Percentiles rank a stretch among this genome's conserved stretches.
phyloP scores from a whole-genome alignment of 2,888 invertebrate species.

The Hypercompe scribonia region DNA sequence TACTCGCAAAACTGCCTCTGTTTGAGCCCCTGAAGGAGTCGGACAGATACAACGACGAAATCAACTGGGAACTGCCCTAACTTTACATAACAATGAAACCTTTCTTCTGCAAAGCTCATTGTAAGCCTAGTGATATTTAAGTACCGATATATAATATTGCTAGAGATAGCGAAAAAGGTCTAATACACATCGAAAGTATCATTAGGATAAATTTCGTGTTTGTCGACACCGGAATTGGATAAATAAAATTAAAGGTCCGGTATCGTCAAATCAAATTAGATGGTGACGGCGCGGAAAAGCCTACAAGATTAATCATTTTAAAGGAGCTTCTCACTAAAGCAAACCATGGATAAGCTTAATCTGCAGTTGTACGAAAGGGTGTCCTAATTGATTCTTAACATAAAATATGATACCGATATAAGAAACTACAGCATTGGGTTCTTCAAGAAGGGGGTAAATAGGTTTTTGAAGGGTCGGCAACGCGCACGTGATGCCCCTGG shows the following conservation, averaged over 20 bases:
- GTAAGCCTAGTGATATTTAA: slow-evolving; percentile 11
- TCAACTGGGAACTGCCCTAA: slow-evolving; percentile 89
- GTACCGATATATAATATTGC: slow-evolving; percentile 6
- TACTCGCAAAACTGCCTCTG: slow-evolving; percentile 75
- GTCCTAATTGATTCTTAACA: background rate
- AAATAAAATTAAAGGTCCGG: background rate
- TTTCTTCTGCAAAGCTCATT: slow-evolving; percentile 20
- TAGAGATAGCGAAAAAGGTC: background rate
- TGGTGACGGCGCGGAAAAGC: background rate
- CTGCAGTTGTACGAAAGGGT: background rate
- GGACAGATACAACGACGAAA: slow-evolving; percentile 88
- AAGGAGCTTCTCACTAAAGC: background rate
- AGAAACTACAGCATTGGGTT: too few relatives aligned
- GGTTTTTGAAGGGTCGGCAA: too few relatives aligned
- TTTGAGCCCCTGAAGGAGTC: slow-evolving; percentile 83
- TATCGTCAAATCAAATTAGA: background rate
- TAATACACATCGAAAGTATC: slow-evolving; percentile 2
- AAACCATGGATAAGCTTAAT: background rate
- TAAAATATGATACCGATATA: background rate
- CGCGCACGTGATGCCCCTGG: too few relatives aligned
- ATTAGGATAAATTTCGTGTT: background rate
- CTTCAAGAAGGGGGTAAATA: too few relatives aligned
- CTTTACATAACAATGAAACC: slow-evolving; percentile 31
- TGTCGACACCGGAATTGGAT: background rate
- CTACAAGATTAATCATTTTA: slow-evolving; percentile 8